Evolutionary conservation across 1,140 invertebrate species (phyloP).

Genomic region (Battus philenor): DNA sequence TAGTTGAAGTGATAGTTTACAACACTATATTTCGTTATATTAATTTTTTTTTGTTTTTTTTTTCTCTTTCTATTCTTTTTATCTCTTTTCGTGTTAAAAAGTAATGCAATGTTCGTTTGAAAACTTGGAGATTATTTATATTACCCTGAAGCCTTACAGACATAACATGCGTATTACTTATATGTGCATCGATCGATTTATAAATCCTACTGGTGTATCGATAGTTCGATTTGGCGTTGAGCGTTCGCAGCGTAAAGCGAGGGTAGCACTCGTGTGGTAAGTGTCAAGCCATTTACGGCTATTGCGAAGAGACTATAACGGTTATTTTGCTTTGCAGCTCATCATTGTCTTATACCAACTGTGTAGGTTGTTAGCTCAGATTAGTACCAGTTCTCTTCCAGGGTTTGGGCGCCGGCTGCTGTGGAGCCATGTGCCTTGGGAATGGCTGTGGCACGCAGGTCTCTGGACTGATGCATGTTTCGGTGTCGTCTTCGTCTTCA

Average conservation of each 20-base stretch:
- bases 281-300: conserved; percentile 4
- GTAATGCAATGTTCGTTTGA: too few relatives aligned
- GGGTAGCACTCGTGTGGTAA: conserved; percentile 9
- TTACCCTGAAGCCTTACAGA: too few relatives aligned
- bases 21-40: too few relatives aligned
- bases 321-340: conserved; percentile 1
- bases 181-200: too few relatives aligned
- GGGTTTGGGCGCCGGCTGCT: conserved; percentile 74
- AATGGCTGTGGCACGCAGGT: conserved; percentile 61
- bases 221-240: not conserved
- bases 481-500: conserved; percentile 75
- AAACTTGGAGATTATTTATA: too few relatives aligned
- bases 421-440: conserved; percentile 61
- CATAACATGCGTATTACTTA: too few relatives aligned
- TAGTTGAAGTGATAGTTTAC: too few relatives aligned
- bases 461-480: conserved; percentile 55
- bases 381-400: conserved; percentile 77
- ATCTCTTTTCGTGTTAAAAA: too few relatives aligned
- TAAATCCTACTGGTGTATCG: not conserved
- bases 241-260: conserved; percentile 7
- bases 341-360: not conserved
- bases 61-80: too few relatives aligned
- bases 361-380: not conserved
- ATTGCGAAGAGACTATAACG: conserved; percentile 5
- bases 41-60: too few relatives aligned